Base-by-base conservation (phyloP, 2,113 vertebrate species). In the Bos taurus region DNA sequence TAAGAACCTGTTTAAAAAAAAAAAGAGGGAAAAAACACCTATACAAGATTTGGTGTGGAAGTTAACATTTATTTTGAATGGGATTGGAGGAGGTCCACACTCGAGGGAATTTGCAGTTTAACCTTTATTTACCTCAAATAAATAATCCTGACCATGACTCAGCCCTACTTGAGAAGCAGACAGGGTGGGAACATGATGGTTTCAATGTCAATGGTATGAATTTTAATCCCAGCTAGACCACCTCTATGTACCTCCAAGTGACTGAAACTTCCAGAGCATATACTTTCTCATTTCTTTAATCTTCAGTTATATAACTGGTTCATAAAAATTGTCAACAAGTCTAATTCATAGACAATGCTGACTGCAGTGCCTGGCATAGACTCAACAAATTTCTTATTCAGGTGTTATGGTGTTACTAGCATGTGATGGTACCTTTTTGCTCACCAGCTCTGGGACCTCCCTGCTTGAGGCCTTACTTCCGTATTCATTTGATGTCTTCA, bases 381-480 rank as follows among this genome's bases (percentile, higher is more conserved):
- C 6, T 83, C 8, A 78, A 43, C 9, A 50, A 36, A 80, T 52
- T 19, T 7, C 13, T 43, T 26, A 30, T 62, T 46, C 50, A 71
- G 12, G 5, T 50, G 2, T 43, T 11, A 5, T 94, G 23, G 1
- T 23, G n/a, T 54, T 28, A 67, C n/a, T 56, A 62, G 28, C 60
- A 46, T 80, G 7, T 0, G 11, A 64, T 59, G 54, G 2, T 4
- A 2, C 8, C 62, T 84, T 93, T 33, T 40, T 50, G 17, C 26
- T n/a, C 4, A 25, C 15, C n/a, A 43, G 5, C 10, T n/a, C 19
- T 46, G 48, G 25, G 33, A n/a, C 4, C 17, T 83, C 36, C 14
- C 28, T 60, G 1, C 25, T 25, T 56, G 6, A 46, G 16, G 6
- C 1, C 7, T 1, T 2, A 6, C 5, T 78, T 2, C 3, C 33